Base-by-base conservation (phyloP, 1,140 invertebrate genomes). In the Odontomachus brunneus region DNA sequence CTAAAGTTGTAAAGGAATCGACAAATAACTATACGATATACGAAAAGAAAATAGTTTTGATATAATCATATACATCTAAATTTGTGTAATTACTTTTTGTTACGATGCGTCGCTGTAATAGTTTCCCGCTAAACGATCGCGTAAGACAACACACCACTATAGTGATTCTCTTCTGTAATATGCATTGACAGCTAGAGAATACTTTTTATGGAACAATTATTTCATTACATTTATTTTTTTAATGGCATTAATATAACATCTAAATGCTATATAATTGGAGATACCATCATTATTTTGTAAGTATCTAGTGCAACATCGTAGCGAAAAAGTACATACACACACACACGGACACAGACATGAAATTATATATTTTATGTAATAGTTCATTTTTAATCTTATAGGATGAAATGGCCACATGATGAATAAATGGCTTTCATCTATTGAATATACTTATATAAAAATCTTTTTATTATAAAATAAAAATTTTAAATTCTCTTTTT, bases 391-490 rank as follows among this genome's bases (percentile, higher is more conserved):
- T 44, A 44, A 44, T 44, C 38, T 44, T 44, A 44, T 44, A 7
- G 38, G 38, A 44, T 11, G 9, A 44, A 44, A 44, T 44, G 38
- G 38, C 38, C 38, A 44, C 1, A 44, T 7, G 9, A 44, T n/a
- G n/a, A n/a, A n/a, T n/a, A n/a, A 11, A 44, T 44, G 38, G n/a
- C n/a, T n/a, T 11, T 44, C 38, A 44, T 7, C 29, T 1, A 11
- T 7, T 44, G 38, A 11, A 7, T 44, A 44, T 11, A 44, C 38
- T 63, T 38, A 22, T 85, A 19, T 72, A 76, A 85, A 87, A 65
- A 81, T 75, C 81, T 75, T 74, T 76, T 76, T 48, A 59, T 72
- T 51, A 53, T 26, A 14, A 57, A 38, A 78, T 33, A n/a, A 69
- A 17, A 26, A 48, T 59, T 71, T 84, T 87, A 75, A n/a, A n/a